Percentiles rank a stretch among this genome's conserved stretches.
Conservation (phyloP, 2,888 invertebrate species). For the Tiphia femorata region DNA sequence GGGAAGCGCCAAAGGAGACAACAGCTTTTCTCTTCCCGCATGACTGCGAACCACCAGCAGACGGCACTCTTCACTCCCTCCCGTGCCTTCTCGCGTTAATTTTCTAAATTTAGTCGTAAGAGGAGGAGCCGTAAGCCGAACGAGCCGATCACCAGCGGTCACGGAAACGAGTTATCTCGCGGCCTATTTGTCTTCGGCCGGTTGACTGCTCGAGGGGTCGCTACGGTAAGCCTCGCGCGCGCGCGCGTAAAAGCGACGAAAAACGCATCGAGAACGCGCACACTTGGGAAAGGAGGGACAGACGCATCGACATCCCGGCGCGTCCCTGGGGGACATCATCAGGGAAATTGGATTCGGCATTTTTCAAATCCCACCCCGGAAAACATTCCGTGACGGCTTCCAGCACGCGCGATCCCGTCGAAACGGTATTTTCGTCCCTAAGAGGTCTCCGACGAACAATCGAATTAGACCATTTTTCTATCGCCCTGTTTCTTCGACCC, state of each 20-base stretch:
- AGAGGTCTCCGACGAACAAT: constrained; percentile 38
- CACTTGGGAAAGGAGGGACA: too few relatives aligned
- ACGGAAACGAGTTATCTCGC: constrained; percentile 46
- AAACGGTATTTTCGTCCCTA: constrained; percentile 42
- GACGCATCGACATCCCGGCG: constrained; percentile 19
- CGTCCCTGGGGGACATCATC: constrained; percentile 63
- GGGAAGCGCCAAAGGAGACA: too few relatives aligned
- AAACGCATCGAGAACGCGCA: constrained; percentile 43
- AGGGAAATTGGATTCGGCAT: constrained; percentile 66
- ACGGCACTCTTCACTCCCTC: constrained; percentile 11
- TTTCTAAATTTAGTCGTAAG: constrained; percentile 44
- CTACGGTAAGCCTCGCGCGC: constrained; percentile 15
- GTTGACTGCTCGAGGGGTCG: constrained; percentile 26
- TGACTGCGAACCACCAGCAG: too few relatives aligned
- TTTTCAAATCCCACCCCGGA: constrained; percentile 55
- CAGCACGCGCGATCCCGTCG: constrained; percentile 23
- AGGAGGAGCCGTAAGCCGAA: too few relatives aligned
- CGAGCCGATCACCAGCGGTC: constrained; percentile 35
- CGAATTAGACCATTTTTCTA: constrained; percentile 40
- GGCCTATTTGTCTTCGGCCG: constrained; percentile 60
- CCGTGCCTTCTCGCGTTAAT: constrained; percentile 36
- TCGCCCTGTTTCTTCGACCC: too few relatives aligned
- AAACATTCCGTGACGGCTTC: constrained; percentile 30
- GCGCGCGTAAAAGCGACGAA: constrained; percentile 41
- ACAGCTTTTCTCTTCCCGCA: too few relatives aligned